Base-by-base conservation (phyloP, 1,140 invertebrate species). In the Aphaenogaster ashmeadi region DNA sequence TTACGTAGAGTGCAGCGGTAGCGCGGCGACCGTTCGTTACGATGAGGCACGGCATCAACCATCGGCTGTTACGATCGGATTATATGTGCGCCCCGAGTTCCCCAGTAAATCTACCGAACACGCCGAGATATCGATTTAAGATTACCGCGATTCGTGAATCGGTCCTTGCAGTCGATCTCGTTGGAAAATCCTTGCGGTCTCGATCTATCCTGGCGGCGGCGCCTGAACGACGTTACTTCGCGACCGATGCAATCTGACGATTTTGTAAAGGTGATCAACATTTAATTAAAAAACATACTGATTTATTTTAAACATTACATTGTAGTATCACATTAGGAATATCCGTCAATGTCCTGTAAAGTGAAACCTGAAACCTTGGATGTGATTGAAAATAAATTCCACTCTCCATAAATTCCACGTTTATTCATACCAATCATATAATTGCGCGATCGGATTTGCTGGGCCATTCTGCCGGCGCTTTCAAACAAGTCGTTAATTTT, bases 401-500 rank as follows among this genome's bases (percentile, higher is more conserved):
- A 27, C 27, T 27, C 27, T 0, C 27, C 27, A 27, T 64, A 47
- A 79, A 79, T 79, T 50, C 2, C 58, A 33, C 21, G 36, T 77
- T 56, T 44, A 60, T 60, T 58, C 15, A 44, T n/a, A 54, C 13
- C 36, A 77, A 77, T 77, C 74, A 77, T 44, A 15, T 44, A 33
- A 77, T 60, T 60, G 54, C 21, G 47, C 80, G 54, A 72, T 18
- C 67, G 27, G n/a, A 75, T 9, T 50, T 62, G 41, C 33, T 75
- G 27, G n/a, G 4, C 44, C 50, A 44, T 80, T 50, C 9, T n/a
- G 38, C 6, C 13, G 18, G 11, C 9, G 33, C 44, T 75, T 87
- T 85, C 0, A 27, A 85, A 89, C 75, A 81, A 75, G 50, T 90
- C 54, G 86, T 90, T 90, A 90, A 80, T 88, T 90, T 90, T 90